Percentiles rank a stretch among this genome's conserved stretches.
phyloP scores from a whole-genome alignment of 2,797 vertebrate genomes.

The Manis pentadactyla region DNA sequence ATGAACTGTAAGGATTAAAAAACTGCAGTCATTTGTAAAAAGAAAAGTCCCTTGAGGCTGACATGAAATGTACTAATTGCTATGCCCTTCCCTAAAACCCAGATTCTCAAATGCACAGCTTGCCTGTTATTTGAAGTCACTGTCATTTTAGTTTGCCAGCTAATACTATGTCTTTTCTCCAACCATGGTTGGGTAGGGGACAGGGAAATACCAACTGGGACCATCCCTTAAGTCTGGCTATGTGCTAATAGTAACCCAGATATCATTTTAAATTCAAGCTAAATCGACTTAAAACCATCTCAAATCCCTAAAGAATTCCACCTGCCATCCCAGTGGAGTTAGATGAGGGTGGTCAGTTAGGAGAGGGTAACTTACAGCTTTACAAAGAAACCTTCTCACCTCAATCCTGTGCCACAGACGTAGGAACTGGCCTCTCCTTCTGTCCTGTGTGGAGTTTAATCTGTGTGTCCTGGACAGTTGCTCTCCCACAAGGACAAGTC shows the following conservation, averaged over 20 bases:
- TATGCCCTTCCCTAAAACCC: not conserved
- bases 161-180: not conserved
- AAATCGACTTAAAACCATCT: not conserved
- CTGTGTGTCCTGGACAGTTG: not conserved
- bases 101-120: not conserved
- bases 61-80: not conserved
- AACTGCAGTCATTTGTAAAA: not conserved
- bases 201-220: not conserved
- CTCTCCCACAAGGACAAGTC: not conserved
- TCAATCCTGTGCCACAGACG: not conserved
- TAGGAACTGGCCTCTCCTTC: not conserved
- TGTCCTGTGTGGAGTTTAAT: not conserved
- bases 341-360: accelerated
- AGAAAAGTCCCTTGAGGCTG: not conserved
- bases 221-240: not conserved
- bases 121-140: not conserved
- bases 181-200: too few species aligned
- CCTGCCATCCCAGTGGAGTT: not conserved
- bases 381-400: not conserved
- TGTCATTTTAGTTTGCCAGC: not conserved
- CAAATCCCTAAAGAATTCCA: not conserved
- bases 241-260: not conserved
- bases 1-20: constrained; percentile 15
- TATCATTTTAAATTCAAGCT: not conserved
- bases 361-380: not conserved